These are phyloP conservation scores for Actias luna DNA, from an alignment of 2,888 invertebrate genomes.

Conservation along the genomic window DNA sequence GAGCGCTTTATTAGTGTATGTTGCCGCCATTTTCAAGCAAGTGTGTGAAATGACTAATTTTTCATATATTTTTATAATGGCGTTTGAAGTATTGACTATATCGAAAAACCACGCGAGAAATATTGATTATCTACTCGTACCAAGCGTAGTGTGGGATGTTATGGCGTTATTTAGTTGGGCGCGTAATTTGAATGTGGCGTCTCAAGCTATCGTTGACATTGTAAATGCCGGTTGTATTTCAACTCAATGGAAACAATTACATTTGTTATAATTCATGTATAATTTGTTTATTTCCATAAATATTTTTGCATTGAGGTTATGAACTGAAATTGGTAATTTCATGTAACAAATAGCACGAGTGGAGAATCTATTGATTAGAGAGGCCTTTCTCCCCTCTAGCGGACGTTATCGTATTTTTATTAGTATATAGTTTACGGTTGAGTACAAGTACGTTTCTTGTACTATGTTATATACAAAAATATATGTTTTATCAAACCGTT, in stretches of 20 bases:
- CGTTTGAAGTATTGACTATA: constrained; percentile 25
- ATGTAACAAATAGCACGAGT: not conserved
- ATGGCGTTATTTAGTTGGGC: constrained; percentile 41
- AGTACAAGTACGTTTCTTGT: not conserved
- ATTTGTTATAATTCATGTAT: not conserved
- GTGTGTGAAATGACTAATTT: constrained; percentile 39
- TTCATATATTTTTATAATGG: constrained; percentile 29
- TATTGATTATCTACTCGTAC: constrained; percentile 41
- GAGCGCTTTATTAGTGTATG: constrained; percentile 12
- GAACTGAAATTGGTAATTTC: not conserved
- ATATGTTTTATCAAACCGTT: not conserved
- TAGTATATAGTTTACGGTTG: not conserved
- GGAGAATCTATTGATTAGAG: not conserved
- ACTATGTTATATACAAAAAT: not conserved
- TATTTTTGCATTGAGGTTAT: constrained; percentile 7
- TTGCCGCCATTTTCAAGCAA: constrained; percentile 69
- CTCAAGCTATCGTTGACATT: constrained; percentile 43
- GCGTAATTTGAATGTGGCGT: constrained; percentile 73
- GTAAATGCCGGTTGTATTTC: not conserved
- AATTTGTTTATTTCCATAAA: not conserved
- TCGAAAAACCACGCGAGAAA: constrained; percentile 18
- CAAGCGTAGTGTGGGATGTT: constrained; percentile 32
- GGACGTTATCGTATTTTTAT: not conserved
- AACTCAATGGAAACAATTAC: not conserved
- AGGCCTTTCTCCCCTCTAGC: not conserved